Evolutionary conservation across 1,140 invertebrate genomes (phyloP), one percentile per base, ranked within the genome.

Genomic region (Chironomus striatipennis): DNA sequence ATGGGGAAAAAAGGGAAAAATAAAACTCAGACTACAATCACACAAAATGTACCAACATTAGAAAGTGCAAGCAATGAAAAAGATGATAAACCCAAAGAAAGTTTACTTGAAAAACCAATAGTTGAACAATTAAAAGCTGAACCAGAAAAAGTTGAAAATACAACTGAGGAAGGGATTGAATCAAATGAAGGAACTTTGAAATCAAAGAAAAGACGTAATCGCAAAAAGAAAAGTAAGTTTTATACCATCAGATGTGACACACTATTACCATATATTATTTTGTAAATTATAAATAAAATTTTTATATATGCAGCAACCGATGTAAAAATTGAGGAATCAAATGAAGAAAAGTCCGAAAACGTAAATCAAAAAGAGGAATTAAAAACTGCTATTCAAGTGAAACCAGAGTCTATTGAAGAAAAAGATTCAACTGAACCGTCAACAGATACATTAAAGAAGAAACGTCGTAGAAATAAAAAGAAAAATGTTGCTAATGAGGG

Each of bases 151-250:
- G 24, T 34, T 57, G 47, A 57, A 57, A 57, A 4, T 15, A 5
- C 15, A 57, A 4, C 47, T 12, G n/a, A 57, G 15, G 47, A n/a
- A n/a, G 12, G n/a, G 8, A 57, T 12, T 57, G 47, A 57, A 57
- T n/a, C 47, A 15, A 57, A 18, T 20, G 65, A 70, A 3, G 65
- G 20, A 21, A 70, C 7, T 0, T 21, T 18, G 7, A 70, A 18
- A 18, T 70, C 65, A 20, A 70, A 70, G 65, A 70, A 70, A 21
- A 70, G 20, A 70, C 65, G 65, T 18, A 70, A 70, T 21, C n/a
- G 65, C 4, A 70, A 21, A 10, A 70, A 70, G 17, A 70, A 70
- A 18, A 70, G 65, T 70, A 70, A 20, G 12, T 15, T 57, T 57
- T 15, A 5, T 47, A 12, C 43, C 9, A 47, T 12, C 15, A 47